phyloP scores from a whole-genome alignment of 2,888 invertebrate species.

The Cerastis rubricosa region DNA sequence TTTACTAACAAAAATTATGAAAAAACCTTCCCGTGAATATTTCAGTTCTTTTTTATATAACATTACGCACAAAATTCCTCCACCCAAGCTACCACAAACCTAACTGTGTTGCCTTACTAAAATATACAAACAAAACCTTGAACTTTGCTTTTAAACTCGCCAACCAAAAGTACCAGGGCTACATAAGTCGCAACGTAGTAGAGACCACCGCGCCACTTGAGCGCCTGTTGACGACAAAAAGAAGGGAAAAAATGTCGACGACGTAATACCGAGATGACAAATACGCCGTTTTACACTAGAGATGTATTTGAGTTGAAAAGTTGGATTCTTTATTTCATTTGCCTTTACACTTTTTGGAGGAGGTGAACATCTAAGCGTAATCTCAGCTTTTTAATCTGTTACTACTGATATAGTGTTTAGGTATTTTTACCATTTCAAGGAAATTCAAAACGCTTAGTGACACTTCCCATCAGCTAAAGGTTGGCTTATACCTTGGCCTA shows the following conservation, averaged over 20 bases:
- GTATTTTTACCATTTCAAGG: not conserved
- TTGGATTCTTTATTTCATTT: slow-evolving; percentile 24
- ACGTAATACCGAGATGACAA: slow-evolving; percentile 66
- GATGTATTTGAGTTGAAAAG: slow-evolving; percentile 60
- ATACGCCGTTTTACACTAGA: slow-evolving; percentile 65
- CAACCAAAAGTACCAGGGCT: slow-evolving; percentile 60
- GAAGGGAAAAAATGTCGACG: slow-evolving; percentile 64
- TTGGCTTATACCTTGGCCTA: not conserved
- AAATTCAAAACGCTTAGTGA: not conserved
- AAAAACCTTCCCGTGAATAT: not conserved
- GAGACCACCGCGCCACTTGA: slow-evolving; percentile 64
- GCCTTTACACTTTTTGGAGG: not conserved
- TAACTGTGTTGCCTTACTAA: not conserved
- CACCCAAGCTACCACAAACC: not conserved
- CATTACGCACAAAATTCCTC: not conserved
- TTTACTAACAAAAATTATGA: not conserved
- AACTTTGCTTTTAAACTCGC: slow-evolving; percentile 33
- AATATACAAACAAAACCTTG: slow-evolving; percentile 35
- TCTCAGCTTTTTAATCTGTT: not conserved
- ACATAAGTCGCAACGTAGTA: slow-evolving; percentile 64
- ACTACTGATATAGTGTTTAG: not conserved
- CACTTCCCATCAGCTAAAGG: not conserved
- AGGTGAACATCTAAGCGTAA: not conserved
- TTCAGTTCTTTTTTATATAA: not conserved
- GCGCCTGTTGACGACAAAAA: slow-evolving; percentile 68